Percentiles rank a stretch among this genome's conserved stretches.
Evolutionary conservation across 2,888 invertebrate genomes (phyloP).

Genomic region (Cyrtodaria siliqua): DNA sequence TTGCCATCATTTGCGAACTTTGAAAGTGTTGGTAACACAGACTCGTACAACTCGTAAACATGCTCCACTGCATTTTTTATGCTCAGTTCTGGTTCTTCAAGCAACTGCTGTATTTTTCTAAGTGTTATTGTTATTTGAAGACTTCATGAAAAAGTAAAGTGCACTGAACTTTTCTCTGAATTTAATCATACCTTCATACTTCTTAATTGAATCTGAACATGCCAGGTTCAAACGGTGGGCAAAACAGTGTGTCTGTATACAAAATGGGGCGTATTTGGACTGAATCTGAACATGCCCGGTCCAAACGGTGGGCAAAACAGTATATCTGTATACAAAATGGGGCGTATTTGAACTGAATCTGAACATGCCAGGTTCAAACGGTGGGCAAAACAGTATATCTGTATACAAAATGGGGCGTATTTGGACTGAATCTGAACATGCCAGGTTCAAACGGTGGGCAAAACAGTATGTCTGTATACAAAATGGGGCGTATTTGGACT

Average conservation of each 20-base stretch:
- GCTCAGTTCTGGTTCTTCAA: too few relatives aligned
- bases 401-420: conserved; percentile 44
- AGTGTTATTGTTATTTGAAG: too few relatives aligned
- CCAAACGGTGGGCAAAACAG: conserved; percentile 48
- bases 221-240: conserved; percentile 54
- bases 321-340: conserved; percentile 52
- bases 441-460: conserved; percentile 50
- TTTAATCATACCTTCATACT: conserved; percentile 33
- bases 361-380: conserved; percentile 49
- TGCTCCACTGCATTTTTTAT: too few relatives aligned
- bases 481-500: conserved; percentile 46
- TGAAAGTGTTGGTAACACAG: too few relatives aligned
- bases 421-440: conserved; percentile 39
- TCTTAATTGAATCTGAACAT: conserved; percentile 24
- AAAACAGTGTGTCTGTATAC: conserved; percentile 49
- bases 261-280: conserved; percentile 46
- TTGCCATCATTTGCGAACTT: too few relatives aligned
- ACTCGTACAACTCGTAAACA: too few relatives aligned
- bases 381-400: conserved; percentile 51
- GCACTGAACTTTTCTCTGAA: conserved; percentile 53
- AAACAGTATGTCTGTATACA: conserved; percentile 50
- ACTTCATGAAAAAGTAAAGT: conserved; percentile 55
- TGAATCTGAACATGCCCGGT: conserved; percentile 43
- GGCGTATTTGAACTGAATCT: conserved; percentile 36
- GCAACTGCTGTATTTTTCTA: too few relatives aligned